Evolutionary conservation across 1,140 invertebrate species (phyloP), one percentile per base, ranked within the genome.

Genomic region (Drosophila ercepeae): DNA sequence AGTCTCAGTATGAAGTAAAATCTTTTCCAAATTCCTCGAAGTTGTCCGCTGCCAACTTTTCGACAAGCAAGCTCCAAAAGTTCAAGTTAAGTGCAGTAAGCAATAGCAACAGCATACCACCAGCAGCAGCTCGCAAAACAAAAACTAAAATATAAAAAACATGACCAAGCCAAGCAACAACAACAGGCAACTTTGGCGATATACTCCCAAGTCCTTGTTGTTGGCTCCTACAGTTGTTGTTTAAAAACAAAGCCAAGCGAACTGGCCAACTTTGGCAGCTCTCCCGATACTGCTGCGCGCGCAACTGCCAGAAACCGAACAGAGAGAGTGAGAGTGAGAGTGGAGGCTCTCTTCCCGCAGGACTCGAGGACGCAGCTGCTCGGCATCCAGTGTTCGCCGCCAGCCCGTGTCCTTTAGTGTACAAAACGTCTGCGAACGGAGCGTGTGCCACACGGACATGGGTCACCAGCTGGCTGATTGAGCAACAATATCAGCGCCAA

Each of bases 311-410:
- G 14, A 63, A 53, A 57, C 48, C 13, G 27, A 52, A 50, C 14
- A n/a, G 2, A 11, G 9, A 32, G 29, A 11, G 29, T 27, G 27
- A 27, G 34, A 36, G 11, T n/a, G 29, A 2, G 1, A 36, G 34
- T 36, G 8, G 49, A 48, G 39, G 34, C 58, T 25, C 13, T 70
- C 60, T 88, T 86, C 81, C 82, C 72, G 68, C 79, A 86, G 79
- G 82, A 84, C 41, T 68, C 55, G 49, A 36, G 61, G 75, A 75
- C 70, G 79, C 78, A 84, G 73, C 81, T 86, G 81, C 72, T 81
- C 41, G 67, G 44, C 68, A 76, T 76, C 82, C 68, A 63, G 69
- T 81, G 51, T 42, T 42, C 14, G 50, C 52, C 34, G 50, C 39
- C 48, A 11, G 29, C 11, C 29, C 29, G 46, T 39, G 29, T 49